Percentiles rank a stretch among this genome's conserved stretches.
Evolutionary conservation across 2,113 vertebrate genomes (phyloP).

Genomic region (Girardinichthys multiradiatus): DNA sequence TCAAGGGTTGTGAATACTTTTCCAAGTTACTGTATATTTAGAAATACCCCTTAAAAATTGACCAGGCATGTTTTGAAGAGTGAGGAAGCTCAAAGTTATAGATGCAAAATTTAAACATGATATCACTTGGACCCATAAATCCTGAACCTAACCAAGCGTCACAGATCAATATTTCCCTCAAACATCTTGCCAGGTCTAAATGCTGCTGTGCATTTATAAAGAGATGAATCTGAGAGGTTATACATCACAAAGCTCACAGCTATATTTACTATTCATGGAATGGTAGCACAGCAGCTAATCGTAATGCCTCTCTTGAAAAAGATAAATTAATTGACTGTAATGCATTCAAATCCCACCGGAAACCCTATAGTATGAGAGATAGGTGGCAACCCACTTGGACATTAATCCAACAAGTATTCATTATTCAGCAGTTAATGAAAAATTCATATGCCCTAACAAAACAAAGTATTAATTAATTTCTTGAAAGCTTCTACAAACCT

Average conservation of each 20-base stretch:
- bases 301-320: conserved; percentile 65
- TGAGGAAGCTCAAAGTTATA: not conserved
- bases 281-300: conserved; percentile 61
- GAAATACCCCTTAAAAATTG: conserved; percentile 1
- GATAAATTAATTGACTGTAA: conserved; percentile 74
- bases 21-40: not conserved
- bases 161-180: conserved; percentile 41
- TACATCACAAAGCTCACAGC: conserved; percentile 64
- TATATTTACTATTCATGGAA: conserved; percentile 61
- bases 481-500: conserved; percentile 72
- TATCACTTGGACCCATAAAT: conserved; percentile 19
- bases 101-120: conserved; percentile 2
- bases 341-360: conserved; percentile 73
- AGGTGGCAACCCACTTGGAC: conserved; percentile 76
- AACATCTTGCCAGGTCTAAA: conserved; percentile 30
- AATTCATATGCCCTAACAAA: conserved; percentile 79
- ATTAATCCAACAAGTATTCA: conserved; percentile 80
- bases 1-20: not conserved
- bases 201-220: conserved; percentile 48
- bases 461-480: conserved; percentile 79
- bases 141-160: not conserved
- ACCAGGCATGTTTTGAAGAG: not conserved
- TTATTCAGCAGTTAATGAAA: conserved; percentile 81
- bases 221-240: conserved; percentile 32
- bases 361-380: conserved; percentile 71